These are phyloP conservation scores for Cottoperca gobio DNA, from an alignment of 2,797 vertebrate genomes.

Conservation along the genomic window DNA sequence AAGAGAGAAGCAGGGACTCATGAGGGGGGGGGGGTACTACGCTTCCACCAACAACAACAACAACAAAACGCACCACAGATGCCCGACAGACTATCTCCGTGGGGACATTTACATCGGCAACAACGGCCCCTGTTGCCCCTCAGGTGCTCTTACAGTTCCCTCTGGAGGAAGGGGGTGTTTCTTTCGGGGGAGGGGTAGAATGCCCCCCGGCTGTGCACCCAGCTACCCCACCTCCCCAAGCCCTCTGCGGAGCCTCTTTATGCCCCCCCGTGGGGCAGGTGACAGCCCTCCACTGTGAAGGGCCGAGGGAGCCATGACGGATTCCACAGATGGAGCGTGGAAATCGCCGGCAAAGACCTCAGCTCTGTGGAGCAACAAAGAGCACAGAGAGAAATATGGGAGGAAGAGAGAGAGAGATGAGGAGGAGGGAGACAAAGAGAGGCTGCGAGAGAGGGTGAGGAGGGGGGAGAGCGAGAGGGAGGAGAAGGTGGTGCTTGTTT, in stretches of 20 bases:
- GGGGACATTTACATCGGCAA: conserved; percentile 71
- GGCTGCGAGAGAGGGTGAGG: conserved; percentile 28
- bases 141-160: conserved; percentile 89
- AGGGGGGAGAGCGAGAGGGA: conserved; percentile 47
- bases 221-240: conserved; percentile 63
- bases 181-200: conserved; percentile 36
- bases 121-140: conserved; percentile 73
- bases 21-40: neutral
- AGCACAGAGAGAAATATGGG: conserved; percentile 80
- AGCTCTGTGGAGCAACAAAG: conserved; percentile 94
- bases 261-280: conserved; percentile 94
- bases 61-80: conserved; percentile 58
- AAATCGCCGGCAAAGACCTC: conserved; percentile 96
- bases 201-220: conserved; percentile 80
- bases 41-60: conserved; percentile 16
- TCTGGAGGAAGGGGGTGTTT: conserved; percentile 54
- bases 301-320: conserved; percentile 92
- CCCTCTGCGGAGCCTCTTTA: conserved; percentile 83
- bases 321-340: conserved; percentile 99
- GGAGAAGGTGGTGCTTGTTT: conserved; percentile 74
- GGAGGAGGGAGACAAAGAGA: conserved; percentile 63
- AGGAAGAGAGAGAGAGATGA: conserved; percentile 60
- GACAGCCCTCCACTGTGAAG: conserved; percentile 93
- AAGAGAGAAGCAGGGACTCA: conserved; percentile 2
- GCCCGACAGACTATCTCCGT: conserved; percentile 67